phyloP scores from a whole-genome alignment of 2,113 vertebrate species.

The Colaptes auratus region DNA sequence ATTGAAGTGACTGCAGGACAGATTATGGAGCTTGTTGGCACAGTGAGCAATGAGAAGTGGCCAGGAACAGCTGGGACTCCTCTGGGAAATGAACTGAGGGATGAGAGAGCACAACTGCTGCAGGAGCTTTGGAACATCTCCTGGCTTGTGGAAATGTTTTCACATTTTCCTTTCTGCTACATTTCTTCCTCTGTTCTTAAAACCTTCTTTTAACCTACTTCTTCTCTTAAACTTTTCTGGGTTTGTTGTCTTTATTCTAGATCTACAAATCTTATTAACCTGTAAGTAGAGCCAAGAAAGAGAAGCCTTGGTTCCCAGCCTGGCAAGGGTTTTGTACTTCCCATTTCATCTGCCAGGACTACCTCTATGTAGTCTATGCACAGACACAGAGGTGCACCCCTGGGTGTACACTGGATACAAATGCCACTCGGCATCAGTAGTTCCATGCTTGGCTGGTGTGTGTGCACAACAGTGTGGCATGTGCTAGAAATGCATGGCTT shows the following conservation, averaged over 20 bases:
- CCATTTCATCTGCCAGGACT: too few relatives aligned
- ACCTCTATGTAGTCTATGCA: too few relatives aligned
- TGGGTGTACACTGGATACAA: too few relatives aligned
- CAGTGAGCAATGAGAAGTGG: background rate
- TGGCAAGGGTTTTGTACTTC: too few relatives aligned
- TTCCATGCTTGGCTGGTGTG: too few relatives aligned
- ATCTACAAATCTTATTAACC: background rate
- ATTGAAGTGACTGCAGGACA: background rate
- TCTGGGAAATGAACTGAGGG: background rate
- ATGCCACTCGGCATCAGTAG: too few relatives aligned
- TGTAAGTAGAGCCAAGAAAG: background rate
- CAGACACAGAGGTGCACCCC: too few relatives aligned
- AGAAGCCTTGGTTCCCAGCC: background rate
- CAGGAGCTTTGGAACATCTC: background rate
- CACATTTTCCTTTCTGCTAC: background rate
- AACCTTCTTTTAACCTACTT: background rate
- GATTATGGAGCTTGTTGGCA: background rate
- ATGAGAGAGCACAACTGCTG: background rate
- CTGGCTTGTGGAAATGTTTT: background rate
- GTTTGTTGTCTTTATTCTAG: background rate
- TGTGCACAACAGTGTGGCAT: too few relatives aligned
- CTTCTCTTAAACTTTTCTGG: background rate
- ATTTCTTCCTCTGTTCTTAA: background rate
- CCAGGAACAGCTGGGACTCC: background rate
- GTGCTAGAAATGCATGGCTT: background rate